Conservation (phyloP, 2,113 vertebrate species). For the Apteryx mantelli region DNA sequence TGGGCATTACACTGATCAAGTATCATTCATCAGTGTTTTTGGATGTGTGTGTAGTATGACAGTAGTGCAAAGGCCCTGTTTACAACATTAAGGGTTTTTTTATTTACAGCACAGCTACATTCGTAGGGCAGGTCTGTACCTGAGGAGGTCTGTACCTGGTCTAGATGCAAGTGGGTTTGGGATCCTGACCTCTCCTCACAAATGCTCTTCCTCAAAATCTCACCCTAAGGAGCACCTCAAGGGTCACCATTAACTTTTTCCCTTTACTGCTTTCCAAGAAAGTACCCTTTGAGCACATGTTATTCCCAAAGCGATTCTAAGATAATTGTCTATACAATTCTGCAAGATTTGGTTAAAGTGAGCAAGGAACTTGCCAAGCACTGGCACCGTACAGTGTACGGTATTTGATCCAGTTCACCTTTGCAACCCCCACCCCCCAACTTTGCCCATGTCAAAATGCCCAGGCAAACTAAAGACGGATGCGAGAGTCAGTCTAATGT, state of each 20-base stretch:
- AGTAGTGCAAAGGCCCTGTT: not conserved
- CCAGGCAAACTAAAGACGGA: not conserved
- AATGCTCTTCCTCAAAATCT: not conserved
- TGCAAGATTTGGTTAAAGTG: not conserved
- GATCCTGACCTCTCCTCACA: not conserved
- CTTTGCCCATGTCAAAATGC: not conserved
- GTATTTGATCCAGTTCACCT: not conserved
- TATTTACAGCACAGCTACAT: not conserved
- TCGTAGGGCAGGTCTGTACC: not conserved
- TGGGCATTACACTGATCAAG: not conserved
- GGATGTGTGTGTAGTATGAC: not conserved
- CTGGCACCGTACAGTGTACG: not conserved
- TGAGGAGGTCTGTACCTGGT: not conserved
- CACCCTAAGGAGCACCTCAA: not conserved
- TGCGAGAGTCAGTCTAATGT: not conserved
- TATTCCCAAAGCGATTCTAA: not conserved
- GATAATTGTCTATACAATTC: not conserved
- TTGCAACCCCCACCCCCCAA: not conserved
- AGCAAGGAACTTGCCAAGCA: not conserved
- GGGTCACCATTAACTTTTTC: not conserved
- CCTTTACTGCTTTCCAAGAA: not conserved
- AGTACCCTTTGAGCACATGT: not conserved
- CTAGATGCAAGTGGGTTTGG: not conserved
- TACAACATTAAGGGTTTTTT: not conserved
- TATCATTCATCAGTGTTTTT: not conserved